phyloP scores from a whole-genome alignment of 2,888 invertebrate species.

The Dasypogon diadema region DNA sequence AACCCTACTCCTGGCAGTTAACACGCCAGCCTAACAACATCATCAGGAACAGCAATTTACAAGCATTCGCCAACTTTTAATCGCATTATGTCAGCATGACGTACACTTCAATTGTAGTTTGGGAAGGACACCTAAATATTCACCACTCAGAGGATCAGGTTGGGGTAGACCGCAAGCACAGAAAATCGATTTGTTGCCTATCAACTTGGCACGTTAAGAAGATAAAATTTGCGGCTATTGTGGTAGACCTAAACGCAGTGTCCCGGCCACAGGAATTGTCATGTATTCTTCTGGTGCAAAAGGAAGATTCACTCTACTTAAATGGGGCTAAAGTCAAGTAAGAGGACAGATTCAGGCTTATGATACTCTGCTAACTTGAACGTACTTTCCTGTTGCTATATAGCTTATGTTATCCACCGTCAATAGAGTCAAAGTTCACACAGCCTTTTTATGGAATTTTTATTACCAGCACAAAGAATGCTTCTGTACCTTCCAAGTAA shows the following conservation, averaged over 20 bases:
- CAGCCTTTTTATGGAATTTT: constrained; percentile 25
- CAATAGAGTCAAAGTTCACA: not conserved
- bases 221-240: constrained; percentile 22
- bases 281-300: not conserved
- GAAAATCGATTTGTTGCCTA: constrained; percentile 41
- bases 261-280: not conserved
- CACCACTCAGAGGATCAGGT: not conserved
- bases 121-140: not conserved
- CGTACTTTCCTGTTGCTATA: not conserved
- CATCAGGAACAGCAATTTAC: constrained; percentile 37
- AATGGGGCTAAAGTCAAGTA: not conserved
- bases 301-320: not conserved
- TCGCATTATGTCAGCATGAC: constrained; percentile 40
- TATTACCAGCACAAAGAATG: constrained; percentile 17
- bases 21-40: constrained; percentile 25
- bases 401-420: not conserved
- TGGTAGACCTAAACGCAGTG: constrained; percentile 6
- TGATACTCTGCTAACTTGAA: constrained; percentile 13
- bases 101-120: not conserved
- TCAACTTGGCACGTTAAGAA: constrained; percentile 15
- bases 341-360: not conserved
- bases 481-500: constrained; percentile 7
- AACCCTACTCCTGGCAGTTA: not conserved
- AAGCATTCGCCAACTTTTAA: constrained; percentile 44
- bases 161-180: constrained; percentile 12